These are phyloP conservation scores for Pachypanchax playfairii DNA, from an alignment of 2,113 vertebrate species.

Conservation along the genomic window DNA sequence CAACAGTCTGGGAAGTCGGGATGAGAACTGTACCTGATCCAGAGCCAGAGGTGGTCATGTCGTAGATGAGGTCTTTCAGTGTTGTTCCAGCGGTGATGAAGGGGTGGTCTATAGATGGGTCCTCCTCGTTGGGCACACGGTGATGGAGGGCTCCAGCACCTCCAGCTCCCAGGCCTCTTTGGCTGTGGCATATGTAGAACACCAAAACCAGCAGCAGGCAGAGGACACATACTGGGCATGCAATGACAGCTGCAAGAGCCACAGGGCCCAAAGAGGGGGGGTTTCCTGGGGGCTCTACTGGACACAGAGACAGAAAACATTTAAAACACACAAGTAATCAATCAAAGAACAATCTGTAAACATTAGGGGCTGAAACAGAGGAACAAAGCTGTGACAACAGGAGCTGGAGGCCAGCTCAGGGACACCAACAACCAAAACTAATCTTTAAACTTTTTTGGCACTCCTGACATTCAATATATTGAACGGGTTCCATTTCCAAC, in stretches of 20 bases:
- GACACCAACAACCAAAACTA: too few species aligned
- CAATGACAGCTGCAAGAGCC: constrained; percentile 92
- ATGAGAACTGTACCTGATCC: constrained; percentile 85
- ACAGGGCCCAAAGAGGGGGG: constrained; percentile 87
- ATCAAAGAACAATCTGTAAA: too few species aligned
- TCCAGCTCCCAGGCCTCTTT: constrained; percentile 59
- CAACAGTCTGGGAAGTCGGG: not conserved
- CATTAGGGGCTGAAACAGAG: too few species aligned
- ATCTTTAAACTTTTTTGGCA: too few species aligned
- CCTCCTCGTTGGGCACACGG: constrained; percentile 94
- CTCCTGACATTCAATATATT: too few species aligned
- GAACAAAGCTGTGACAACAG: too few species aligned
- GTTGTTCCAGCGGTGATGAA: constrained; percentile 97
- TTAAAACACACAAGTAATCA: too few species aligned
- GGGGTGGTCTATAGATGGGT: constrained; percentile 92
- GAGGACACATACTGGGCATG: constrained; percentile 92
- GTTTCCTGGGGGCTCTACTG: constrained; percentile 50
- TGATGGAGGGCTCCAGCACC: constrained; percentile 90
- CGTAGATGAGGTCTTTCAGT: constrained; percentile 97
- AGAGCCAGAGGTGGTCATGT: constrained; percentile 98
- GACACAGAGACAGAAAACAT: not conserved
- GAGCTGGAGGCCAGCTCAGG: too few species aligned
- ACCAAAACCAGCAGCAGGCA: constrained; percentile 93
- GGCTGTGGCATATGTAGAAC: constrained; percentile 94
- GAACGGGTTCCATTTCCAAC: too few species aligned